Percentiles rank a stretch among this genome's conserved stretches.
These are phyloP conservation scores for Dendroctonus ponderosae DNA, from an alignment of 1,140 invertebrate genomes.

Conservation along the genomic window DNA sequence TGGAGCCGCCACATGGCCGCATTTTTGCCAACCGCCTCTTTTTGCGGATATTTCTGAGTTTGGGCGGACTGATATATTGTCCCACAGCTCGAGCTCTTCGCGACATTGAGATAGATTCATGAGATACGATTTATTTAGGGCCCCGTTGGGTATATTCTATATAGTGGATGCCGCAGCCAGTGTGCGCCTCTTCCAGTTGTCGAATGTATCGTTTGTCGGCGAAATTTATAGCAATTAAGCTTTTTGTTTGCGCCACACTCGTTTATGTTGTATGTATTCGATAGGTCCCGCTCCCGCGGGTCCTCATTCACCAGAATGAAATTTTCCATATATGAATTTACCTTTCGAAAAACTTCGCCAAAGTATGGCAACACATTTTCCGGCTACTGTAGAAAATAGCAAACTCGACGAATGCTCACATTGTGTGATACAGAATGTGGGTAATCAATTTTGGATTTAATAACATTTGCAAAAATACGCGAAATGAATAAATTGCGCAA, in stretches of 20 bases:
- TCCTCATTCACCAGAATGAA: too few species aligned
- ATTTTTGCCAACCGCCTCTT: constrained; percentile 39
- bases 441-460: not conserved
- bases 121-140: constrained; percentile 41
- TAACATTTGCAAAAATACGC: constrained; percentile 1
- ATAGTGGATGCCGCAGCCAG: constrained; percentile 12
- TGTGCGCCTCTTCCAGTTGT: constrained; percentile 16
- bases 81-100: constrained; percentile 34
- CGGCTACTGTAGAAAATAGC: too few species aligned
- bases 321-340: too few species aligned
- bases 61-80: constrained; percentile 41
- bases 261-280: constrained; percentile 27
- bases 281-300: not conserved
- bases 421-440: too few species aligned
- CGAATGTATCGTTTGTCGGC: constrained; percentile 32
- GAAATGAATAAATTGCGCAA: constrained; percentile 14
- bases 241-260: constrained; percentile 18
- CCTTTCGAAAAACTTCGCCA: too few species aligned
- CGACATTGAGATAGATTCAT: constrained; percentile 44
- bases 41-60: constrained; percentile 44
- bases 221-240: constrained; percentile 34
- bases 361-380: too few species aligned
- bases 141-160: constrained; percentile 29
- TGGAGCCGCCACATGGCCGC: constrained; percentile 5
- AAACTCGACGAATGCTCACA: too few species aligned